Base-by-base conservation (phyloP, 92 coral and sea anemone species). In the Actinostola sp. region DNA sequence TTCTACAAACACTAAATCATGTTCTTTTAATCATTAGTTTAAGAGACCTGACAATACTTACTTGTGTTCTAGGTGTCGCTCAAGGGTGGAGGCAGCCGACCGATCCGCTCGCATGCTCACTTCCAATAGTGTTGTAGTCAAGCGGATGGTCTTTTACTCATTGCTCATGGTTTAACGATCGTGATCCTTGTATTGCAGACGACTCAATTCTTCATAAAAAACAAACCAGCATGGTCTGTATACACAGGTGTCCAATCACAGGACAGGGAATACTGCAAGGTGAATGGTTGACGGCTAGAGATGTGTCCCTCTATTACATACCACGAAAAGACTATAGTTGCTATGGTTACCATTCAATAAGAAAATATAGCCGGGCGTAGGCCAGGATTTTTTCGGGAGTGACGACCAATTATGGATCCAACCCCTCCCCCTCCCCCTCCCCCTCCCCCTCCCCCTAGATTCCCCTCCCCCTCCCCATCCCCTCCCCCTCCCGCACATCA, bases 171-270 rank as follows among this genome's bases (percentile, higher is more conserved):
- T 25, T 53, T 9, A 20, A 3, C 7, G 15, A n/a, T n/a, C n/a
- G n/a, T n/a, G n/a, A n/a, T n/a, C n/a, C n/a, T n/a, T n/a, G n/a
- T n/a, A n/a, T n/a, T n/a, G n/a, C n/a, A n/a, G n/a, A n/a, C n/a
- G n/a, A n/a, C n/a, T n/a, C n/a, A n/a, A n/a, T n/a, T n/a, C n/a
- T n/a, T n/a, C n/a, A n/a, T n/a, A 53, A 53, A 53, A 53, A 20
- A 7, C 26, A 53, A 57, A 2, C 36, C 63, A 57, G 17, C 15
- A 27, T 57, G 11, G 9, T 30, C 42, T 26, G 39, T 30, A 57
- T 11, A 57, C n/a, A 57, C 63, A 57, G 63, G 36, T 57, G 63
- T 57, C 38, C 63, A 57, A 57, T 57, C 59, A 30, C 5, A 57
- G 10, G 39, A 24, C 38, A 57, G 63, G 39, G 28, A 57, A 57